Evolutionary conservation across 2,113 vertebrate genomes (phyloP).

Genomic region (Tupaia chinensis): DNA sequence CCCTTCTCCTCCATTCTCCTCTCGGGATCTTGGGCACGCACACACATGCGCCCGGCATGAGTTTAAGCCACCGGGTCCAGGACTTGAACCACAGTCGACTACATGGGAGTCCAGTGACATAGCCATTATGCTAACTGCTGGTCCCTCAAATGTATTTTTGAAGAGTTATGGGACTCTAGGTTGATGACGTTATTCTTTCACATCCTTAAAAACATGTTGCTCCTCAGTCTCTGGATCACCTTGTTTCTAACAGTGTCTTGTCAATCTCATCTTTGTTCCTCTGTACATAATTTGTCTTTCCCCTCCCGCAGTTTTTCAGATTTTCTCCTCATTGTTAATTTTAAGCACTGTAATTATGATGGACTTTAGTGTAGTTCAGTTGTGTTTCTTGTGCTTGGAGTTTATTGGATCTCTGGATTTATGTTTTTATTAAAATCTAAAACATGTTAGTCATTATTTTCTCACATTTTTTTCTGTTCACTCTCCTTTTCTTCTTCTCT

Average conservation of each 20-base stretch:
- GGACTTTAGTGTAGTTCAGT: background rate
- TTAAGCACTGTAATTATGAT: background rate
- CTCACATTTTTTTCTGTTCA: background rate
- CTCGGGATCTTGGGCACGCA: too few species aligned
- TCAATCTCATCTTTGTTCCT: background rate
- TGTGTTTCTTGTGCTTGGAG: background rate
- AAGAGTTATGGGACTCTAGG: background rate
- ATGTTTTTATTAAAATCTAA: constrained; percentile 43
- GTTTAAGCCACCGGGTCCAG: too few species aligned
- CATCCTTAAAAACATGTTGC: background rate
- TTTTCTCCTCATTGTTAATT: background rate
- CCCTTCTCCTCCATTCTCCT: too few species aligned
- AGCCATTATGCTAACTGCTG: too few species aligned
- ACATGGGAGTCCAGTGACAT: too few species aligned
- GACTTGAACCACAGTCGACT: too few species aligned
- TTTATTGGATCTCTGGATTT: constrained; percentile 16
- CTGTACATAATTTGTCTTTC: background rate
- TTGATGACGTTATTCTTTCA: background rate
- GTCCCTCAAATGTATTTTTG: constrained; percentile 43
- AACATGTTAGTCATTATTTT: constrained; percentile 21
- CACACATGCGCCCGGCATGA: too few species aligned
- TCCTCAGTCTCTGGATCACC: background rate
- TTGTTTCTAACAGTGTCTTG: background rate
- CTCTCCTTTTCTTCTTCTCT: background rate
- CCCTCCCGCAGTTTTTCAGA: background rate